Evolutionary conservation across 2,113 vertebrate genomes (phyloP).

Genomic region (Crypturellus undulatus): DNA sequence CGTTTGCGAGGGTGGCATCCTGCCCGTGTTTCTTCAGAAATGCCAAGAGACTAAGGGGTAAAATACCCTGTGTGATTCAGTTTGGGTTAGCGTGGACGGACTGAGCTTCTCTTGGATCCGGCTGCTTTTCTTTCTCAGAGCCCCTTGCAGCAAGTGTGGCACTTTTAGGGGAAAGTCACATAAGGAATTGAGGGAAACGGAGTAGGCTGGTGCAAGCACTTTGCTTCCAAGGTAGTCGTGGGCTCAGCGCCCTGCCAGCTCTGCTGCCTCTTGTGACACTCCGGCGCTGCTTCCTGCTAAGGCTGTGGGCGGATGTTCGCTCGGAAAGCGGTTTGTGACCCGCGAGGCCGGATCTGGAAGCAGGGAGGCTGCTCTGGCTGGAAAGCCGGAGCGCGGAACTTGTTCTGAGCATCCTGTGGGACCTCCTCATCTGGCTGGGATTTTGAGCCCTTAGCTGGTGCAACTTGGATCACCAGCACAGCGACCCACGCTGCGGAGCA

Average conservation of each 20-base stretch:
- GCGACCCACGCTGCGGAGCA: accelerated
- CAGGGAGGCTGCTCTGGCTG: neutral
- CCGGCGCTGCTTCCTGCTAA: neutral
- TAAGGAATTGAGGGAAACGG: neutral
- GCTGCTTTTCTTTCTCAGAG: neutral
- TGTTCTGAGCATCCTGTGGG: neutral
- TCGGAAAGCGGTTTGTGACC: neutral
- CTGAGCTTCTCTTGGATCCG: neutral
- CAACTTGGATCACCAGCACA: accelerated
- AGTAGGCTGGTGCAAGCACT: no score
- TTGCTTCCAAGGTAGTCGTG: no score
- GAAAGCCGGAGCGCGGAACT: neutral
- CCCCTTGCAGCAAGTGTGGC: neutral
- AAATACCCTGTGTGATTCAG: neutral
- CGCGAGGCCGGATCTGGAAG: neutral
- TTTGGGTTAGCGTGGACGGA: no score
- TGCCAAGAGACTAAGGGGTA: neutral
- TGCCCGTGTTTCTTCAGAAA: accelerated
- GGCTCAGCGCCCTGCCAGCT: neutral
- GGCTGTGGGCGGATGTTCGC: neutral
- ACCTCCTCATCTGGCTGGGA: neutral
- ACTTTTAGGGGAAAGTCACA: no score
- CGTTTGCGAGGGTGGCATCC: neutral
- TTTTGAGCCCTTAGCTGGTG: neutral
- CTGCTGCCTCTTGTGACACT: neutral